A percentile compares a stretch with the other conserved stretches of the same genome.
Evolutionary conservation across 2,797 vertebrate species (phyloP).

Genomic region (Decapterus maruadsi): DNA sequence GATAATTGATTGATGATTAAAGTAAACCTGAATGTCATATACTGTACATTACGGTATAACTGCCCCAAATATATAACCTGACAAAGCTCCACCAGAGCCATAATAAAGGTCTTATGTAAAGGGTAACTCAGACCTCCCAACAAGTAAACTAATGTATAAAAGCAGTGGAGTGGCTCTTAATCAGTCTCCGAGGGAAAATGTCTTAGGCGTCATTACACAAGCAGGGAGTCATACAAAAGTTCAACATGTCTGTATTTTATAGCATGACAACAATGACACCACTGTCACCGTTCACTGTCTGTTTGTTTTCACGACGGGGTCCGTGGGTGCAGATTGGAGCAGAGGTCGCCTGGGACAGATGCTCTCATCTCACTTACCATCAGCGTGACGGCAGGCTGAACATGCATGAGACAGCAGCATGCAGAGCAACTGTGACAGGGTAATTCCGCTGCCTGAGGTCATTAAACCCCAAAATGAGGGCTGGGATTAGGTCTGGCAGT

Average conservation of each 20-base stretch:
- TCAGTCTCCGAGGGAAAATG: conserved; percentile 3
- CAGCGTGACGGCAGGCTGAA: conserved; percentile 38
- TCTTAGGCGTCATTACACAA: conserved; percentile 6
- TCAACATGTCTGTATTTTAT: conserved; percentile 31
- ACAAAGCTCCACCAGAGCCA: neutral
- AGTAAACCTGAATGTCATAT: neutral
- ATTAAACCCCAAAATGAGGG: conserved; percentile 63
- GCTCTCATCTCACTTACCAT: conserved; percentile 56
- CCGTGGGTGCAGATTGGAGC: conserved; percentile 22
- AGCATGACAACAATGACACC: conserved; percentile 50
- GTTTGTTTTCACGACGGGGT: conserved; percentile 68
- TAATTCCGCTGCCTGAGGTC: conserved; percentile 72
- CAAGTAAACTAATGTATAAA: neutral
- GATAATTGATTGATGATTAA: neutral
- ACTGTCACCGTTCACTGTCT: conserved; percentile 30
- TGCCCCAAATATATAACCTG: neutral
- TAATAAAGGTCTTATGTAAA: neutral
- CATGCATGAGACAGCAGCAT: conserved; percentile 50
- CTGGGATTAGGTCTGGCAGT: conserved; percentile 54
- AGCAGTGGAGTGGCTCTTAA: conserved; percentile 5
- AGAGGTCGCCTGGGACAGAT: conserved; percentile 33
- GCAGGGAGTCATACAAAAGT: conserved; percentile 13
- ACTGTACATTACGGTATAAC: no score
- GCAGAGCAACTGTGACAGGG: conserved; percentile 52
- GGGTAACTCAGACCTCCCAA: neutral